Conservation (phyloP, 1,140 invertebrate genomes). For the Ridgeia piscesae region DNA sequence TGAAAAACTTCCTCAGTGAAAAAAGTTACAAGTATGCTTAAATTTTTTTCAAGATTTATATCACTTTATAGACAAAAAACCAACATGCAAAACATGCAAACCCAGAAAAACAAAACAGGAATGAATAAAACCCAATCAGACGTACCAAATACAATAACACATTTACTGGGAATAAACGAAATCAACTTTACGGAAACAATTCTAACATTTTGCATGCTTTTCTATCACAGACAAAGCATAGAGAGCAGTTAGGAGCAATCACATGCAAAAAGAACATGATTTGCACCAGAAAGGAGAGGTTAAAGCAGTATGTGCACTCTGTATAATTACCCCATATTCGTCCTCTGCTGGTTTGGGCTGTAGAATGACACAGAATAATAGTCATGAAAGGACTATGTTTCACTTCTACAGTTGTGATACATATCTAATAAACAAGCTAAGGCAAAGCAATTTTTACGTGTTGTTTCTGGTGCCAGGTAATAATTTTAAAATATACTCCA, state of each 20-base stretch:
- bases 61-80: not conserved
- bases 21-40: not conserved
- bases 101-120: not conserved
- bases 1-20: not conserved
- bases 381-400: not conserved
- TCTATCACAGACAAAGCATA: not conserved
- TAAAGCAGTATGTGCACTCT: not conserved
- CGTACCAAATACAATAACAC: not conserved
- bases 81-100: not conserved
- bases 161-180: not conserved
- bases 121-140: not conserved
- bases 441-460: no score
- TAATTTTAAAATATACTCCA: no score
- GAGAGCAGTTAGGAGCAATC: not conserved
- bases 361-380: not conserved
- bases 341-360: slow-evolving; percentile 12
- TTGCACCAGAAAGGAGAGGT: not conserved
- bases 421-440: no score
- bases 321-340: slow-evolving; percentile 18
- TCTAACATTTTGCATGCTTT: not conserved
- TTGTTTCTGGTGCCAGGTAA: no score
- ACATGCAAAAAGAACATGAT: not conserved
- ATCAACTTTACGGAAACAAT: not conserved
- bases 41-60: not conserved
- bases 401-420: not conserved